Base-by-base conservation (phyloP, 2,888 invertebrate genomes). In the Mesorhabditis belari region DNA sequence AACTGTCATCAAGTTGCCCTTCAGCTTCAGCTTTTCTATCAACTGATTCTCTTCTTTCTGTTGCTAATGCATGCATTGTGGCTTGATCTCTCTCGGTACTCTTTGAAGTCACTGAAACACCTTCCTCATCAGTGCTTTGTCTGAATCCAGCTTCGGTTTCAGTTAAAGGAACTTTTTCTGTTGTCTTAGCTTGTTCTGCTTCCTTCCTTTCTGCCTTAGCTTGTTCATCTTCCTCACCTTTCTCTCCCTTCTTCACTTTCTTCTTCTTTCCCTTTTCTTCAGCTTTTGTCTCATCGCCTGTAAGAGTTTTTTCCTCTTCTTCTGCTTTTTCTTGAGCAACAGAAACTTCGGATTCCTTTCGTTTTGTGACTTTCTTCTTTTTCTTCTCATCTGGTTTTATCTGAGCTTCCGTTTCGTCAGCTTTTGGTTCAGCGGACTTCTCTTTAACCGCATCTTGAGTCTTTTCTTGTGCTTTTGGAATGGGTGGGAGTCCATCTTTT, bases 401-500 rank as follows among this genome's bases (percentile, higher is more conserved):
- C 56, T 58, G 23, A 5, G 50, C 54, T 24, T 63, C 58, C 12
- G 23, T 55, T 19, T 56, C 49, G 12, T 26, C 27, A n/a, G 35
- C 50, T 27, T 66, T 58, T 24, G 57, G 56, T 5, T 25, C 60
- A 27, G 52, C 49, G 17, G 35, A 50, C 55, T 64, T 63, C 19
- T 27, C 62, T 12, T 61, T 62, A 5, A 25, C 27, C 2, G 54
- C 56, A 35, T 21, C 54, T 21, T 28, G 27, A 19, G 25, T 25
- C 29, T 61, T 44, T 19, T 61, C 19, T 17, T n/a, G 53, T n/a
- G n/a, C 49, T 25, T 19, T 55, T 9, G 19, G 51, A 9, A 17
- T 6, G 25, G 64, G 67, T n/a, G 67, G 67, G 3, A 67, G 49
- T 53, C 64, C 64, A 26, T 63, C 62, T 49, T 62, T 64, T 55